Evolutionary conservation across 1,140 invertebrate species (phyloP), one percentile per base, ranked within the genome.

Genomic region (Coptotermes formosanus): DNA sequence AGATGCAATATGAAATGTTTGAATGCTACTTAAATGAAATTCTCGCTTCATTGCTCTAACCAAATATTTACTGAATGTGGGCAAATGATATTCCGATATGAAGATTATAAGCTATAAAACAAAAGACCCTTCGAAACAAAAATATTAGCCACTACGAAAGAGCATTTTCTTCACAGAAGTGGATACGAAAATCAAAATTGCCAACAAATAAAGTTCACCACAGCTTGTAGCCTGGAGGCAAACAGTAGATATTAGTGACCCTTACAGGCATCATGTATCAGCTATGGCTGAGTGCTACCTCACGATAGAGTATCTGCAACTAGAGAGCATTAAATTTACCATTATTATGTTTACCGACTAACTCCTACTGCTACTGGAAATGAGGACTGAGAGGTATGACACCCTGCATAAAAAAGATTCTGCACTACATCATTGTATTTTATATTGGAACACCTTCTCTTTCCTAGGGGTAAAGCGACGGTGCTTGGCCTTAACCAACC

Each of bases 261-360:
- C 1, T 75, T 75, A 75, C 3, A 25, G 64, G 64, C 64, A 75
- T 75, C 64, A 30, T 75, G n/a, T 75, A 30, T 75, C 64, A n/a
- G 64, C 64, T 30, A 30, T 30, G 64, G 64, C 8, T 75, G 64
- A 75, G 64, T 30, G n/a, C 38, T 38, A 4, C 64, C n/a, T 75
- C 64, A 30, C 14, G 64, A 75, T 75, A 75, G n/a, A 75, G 64
- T 75, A n/a, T n/a, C 64, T 75, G 64, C 48, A 85, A 38, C 84
- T 81, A 64, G 59, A 75, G 48, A 44, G 75, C 85, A 85, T 85
- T 85, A 85, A 85, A 85, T 85, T 82, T 81, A 81, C 85, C 85
- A 85, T 85, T 85, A 85, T 85, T 85, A 82, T 85, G 85, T 85
- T 85, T 85, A 85, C 85, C 44, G 64, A 85, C 85, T 81, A 64